Conservation (phyloP, 2,797 vertebrate species). For the Heliangelus exortis region DNA sequence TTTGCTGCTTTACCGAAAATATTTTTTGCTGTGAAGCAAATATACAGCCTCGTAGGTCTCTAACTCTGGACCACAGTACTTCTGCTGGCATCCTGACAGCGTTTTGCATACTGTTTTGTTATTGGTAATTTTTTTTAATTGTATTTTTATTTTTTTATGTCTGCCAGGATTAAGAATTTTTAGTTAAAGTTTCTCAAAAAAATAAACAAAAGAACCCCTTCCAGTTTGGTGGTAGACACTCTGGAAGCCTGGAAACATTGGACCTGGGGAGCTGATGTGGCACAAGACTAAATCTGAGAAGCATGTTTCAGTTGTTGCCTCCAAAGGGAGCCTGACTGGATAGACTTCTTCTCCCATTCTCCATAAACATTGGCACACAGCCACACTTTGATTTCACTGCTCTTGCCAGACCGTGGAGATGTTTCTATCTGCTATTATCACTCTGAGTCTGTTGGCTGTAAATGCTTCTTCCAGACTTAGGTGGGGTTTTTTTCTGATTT, state of each 20-base stretch:
- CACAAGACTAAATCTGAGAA: not conserved
- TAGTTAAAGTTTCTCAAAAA: not conserved
- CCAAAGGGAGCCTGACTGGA: not conserved
- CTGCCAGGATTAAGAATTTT: not conserved
- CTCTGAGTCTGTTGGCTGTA: not conserved
- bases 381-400: not conserved
- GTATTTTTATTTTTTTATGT: too few species aligned
- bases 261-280: not conserved
- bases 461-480: not conserved
- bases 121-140: not conserved
- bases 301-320: fast-evolving
- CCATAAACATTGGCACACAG: not conserved
- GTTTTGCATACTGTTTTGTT: not conserved
- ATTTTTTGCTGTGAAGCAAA: not conserved
- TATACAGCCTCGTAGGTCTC: not conserved
- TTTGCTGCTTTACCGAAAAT: not conserved
- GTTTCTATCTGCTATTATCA: not conserved
- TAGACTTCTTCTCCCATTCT: not conserved
- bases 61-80: not conserved
- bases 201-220: not conserved
- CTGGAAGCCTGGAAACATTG: not conserved
- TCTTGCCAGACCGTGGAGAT: not conserved
- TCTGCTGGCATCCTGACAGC: not conserved
- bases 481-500: not conserved
- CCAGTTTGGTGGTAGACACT: not conserved